A percentile compares a stretch with the other conserved stretches of the same genome.
Evolutionary conservation across 2,113 vertebrate species (phyloP).

Genomic region (Cinclus mexicanus): DNA sequence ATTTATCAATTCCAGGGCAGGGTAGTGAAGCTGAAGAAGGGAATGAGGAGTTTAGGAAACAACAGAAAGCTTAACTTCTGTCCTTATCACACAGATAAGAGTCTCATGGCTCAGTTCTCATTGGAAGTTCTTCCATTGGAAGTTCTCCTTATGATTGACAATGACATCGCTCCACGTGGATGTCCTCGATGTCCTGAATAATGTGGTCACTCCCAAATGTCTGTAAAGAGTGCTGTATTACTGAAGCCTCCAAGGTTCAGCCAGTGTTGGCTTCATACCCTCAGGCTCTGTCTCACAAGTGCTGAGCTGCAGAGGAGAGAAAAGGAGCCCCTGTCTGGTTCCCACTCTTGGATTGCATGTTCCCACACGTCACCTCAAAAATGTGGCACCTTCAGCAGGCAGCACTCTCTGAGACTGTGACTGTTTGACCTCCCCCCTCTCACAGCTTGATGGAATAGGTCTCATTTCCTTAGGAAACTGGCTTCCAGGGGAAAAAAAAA

Average conservation of each 20-base stretch:
- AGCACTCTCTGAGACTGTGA: background rate
- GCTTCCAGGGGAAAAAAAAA: background rate
- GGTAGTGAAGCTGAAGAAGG: background rate
- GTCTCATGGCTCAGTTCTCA: background rate
- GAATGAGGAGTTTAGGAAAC: background rate
- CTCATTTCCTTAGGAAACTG: constrained; percentile 53
- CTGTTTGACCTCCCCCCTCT: background rate
- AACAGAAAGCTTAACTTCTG: background rate
- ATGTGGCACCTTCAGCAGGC: background rate
- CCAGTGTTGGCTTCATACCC: background rate
- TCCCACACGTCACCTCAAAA: background rate
- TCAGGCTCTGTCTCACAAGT: background rate
- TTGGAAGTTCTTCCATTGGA: background rate
- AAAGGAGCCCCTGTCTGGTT: background rate
- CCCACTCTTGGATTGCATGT: background rate
- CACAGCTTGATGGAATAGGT: background rate
- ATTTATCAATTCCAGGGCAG: background rate
- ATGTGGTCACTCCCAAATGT: background rate
- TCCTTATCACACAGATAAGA: background rate
- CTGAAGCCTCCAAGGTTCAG: background rate
- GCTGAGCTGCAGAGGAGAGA: background rate
- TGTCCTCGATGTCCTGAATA: background rate
- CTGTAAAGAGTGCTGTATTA: background rate
- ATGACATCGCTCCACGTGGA: rapidly evolving
- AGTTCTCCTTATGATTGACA: background rate